Evolutionary conservation across 2,113 vertebrate species (phyloP), one percentile per base, ranked within the genome.

Genomic region (Ailuropoda melanoleuca): DNA sequence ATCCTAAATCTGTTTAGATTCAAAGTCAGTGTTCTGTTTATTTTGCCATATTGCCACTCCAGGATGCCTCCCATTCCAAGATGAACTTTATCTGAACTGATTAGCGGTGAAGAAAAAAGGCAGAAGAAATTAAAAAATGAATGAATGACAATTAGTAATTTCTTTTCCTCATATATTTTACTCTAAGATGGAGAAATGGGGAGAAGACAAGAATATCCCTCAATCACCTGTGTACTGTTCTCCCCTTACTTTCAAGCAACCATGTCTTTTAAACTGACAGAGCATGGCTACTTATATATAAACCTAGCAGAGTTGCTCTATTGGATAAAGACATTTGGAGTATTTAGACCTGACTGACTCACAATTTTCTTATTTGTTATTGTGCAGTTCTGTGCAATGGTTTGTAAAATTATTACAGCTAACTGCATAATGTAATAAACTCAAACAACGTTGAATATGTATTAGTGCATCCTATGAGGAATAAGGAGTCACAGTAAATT

Each of bases 391-490:
- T 97, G 96, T 97, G 93, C 97, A 97, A 14, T 96, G 97, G 85
- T 86, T 97, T 97, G 81, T 97, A 96, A 98, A 98, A 96, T 98
- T 97, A 95, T 93, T 95, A 91, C 4, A 95, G 77, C 85, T 88
- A 97, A 97, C 84, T n/a, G 77, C 46, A 93, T 92, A 90, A 60
- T n/a, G 86, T 96, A 95, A 97, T 96, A 97, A 97, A 97, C 50
- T 94, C 83, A 84, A 92, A 93, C 50, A 96, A 6, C 74, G 53
- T 94, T 96, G 95, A 90, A 94, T 97, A 95, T 96, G 24, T 95
- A 90, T 94, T 93, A 84, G 78, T 50, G 31, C 90, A 53, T 88
- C 34, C 37, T 92, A 62, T 89, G 80, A 92, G 95, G 90, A 97
- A 81, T 96, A 92, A 88, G 90, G 29, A 92, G 39, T 95, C 58